Conservation (phyloP, 2,888 invertebrate genomes). For the Falcaria lacertinaria region DNA sequence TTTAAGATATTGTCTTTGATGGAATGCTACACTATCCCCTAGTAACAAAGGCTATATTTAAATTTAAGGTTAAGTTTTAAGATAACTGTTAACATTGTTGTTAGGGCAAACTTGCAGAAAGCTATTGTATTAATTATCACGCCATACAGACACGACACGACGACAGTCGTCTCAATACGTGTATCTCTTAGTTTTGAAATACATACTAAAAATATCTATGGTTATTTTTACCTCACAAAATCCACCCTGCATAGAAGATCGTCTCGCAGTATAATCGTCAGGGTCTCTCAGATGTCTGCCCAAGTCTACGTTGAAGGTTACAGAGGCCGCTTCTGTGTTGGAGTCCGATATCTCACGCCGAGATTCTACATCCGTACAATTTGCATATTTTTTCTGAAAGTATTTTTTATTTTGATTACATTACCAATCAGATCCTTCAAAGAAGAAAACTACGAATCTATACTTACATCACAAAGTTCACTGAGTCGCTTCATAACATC, state of each 20-base stretch:
- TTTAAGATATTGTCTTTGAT: too few relatives aligned
- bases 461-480: slow-evolving; percentile 62
- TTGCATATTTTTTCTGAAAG: slow-evolving; percentile 66
- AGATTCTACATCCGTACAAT: slow-evolving; percentile 64
- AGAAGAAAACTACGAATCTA: too few relatives aligned
- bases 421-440: too few relatives aligned
- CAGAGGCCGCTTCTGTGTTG: slow-evolving; percentile 15
- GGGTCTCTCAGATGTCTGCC: slow-evolving; percentile 63
- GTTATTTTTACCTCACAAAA: slow-evolving; percentile 62
- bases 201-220: background rate
- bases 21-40: too few relatives aligned
- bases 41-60: too few relatives aligned
- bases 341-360: slow-evolving; percentile 30
- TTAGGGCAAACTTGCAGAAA: too few relatives aligned
- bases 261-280: slow-evolving; percentile 60
- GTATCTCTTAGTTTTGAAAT: background rate
- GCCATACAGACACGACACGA: too few relatives aligned
- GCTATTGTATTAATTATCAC: too few relatives aligned
- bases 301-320: slow-evolving; percentile 44
- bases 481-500: slow-evolving; percentile 68
- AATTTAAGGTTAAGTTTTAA: too few relatives aligned
- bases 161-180: too few relatives aligned
- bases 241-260: slow-evolving; percentile 53
- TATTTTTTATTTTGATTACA: too few relatives aligned
- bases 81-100: too few relatives aligned